Evolutionary conservation across 2,888 invertebrate genomes (phyloP).

Genomic region (Drosophila barbarae): DNA sequence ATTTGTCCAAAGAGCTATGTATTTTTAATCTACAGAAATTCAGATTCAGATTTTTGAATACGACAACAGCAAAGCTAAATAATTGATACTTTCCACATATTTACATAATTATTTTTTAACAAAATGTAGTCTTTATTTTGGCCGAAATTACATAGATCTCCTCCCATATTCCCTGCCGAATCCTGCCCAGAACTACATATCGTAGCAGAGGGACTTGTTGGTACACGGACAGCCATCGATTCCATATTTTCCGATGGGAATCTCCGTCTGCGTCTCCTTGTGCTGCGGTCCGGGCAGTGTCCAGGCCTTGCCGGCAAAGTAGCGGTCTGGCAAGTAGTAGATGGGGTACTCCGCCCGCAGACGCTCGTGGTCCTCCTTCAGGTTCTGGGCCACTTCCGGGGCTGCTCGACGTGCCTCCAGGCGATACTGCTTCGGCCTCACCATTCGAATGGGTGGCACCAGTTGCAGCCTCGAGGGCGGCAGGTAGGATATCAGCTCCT

Average conservation of each 20-base stretch:
- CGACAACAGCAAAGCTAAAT: neutral
- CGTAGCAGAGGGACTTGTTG: constrained; percentile 57
- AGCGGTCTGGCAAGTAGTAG: constrained; percentile 57
- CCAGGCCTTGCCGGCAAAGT: constrained; percentile 32
- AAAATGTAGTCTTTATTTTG: neutral
- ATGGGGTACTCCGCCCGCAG: constrained; percentile 36
- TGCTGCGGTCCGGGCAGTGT: constrained; percentile 36
- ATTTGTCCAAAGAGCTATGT: neutral
- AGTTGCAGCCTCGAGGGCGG: constrained; percentile 40
- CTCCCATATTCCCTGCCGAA: neutral
- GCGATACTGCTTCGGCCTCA: constrained; percentile 50
- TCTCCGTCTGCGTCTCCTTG: constrained; percentile 57
- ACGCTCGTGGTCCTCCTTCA: constrained; percentile 48
- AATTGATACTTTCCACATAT: neutral
- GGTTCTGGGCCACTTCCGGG: constrained; percentile 32
- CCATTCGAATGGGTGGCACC: constrained; percentile 51
- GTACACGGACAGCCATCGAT: constrained; percentile 63
- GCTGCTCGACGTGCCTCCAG: constrained; percentile 35
- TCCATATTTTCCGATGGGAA: constrained; percentile 51
- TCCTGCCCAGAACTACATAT: constrained; percentile 35
- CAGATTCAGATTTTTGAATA: no score
- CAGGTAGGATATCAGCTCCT: constrained; percentile 43
- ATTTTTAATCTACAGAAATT: neutral
- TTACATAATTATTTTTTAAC: neutral
- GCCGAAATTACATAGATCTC: neutral